Base-by-base conservation (phyloP, 2,797 vertebrate genomes). In the Vespertilio murinus region DNA sequence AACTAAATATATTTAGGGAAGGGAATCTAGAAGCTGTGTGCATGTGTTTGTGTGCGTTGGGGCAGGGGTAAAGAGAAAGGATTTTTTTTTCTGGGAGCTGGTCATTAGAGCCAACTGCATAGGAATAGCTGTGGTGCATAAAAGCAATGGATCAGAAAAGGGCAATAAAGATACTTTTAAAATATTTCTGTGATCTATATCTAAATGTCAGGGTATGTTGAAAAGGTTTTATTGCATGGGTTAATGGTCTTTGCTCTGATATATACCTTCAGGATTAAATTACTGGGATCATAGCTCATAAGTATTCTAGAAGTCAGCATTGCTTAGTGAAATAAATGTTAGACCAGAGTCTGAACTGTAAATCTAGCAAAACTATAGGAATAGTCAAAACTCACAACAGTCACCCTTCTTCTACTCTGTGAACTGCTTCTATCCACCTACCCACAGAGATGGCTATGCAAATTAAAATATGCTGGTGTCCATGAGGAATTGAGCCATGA, bases 281-380 rank as follows among this genome's bases (percentile, higher is more conserved):
- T 71, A 54, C 35, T 74, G 18, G 30, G 45, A 30, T 85, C 30
- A 17, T 13, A 65, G 17, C 8, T 89, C 25, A 6, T 59, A 38
- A 47, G 54, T 61, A 2, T 80, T 84, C 64, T 91, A 49, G 52
- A 96, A 92, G 25, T 7, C n/a, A 87, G 30, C 25, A 71, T 64
- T 92, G 22, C 85, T 83, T 77, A 86, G 42, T 61, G 17, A 93
- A 84, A n/a, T 77, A 86, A 91, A 59, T 40, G 83, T 84, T 52
- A 77, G n/a, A 35, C 6, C 25, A 80, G 30, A 84, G 16, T 89
- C 67, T 81, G 61, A 95, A 70, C 3, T 89, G 13, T 56, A 82
- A 93, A 93, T 49, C 25, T 42, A 64, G 16, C 22, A 45, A 92
- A 52, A 54, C 25, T 67, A n/a, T 64, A 33, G 9, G 25, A 42